Percentiles rank a stretch among this genome's conserved stretches.
These are phyloP conservation scores for Pyrrhia umbra DNA, from an alignment of 2,888 invertebrate species.

Conservation along the genomic window DNA sequence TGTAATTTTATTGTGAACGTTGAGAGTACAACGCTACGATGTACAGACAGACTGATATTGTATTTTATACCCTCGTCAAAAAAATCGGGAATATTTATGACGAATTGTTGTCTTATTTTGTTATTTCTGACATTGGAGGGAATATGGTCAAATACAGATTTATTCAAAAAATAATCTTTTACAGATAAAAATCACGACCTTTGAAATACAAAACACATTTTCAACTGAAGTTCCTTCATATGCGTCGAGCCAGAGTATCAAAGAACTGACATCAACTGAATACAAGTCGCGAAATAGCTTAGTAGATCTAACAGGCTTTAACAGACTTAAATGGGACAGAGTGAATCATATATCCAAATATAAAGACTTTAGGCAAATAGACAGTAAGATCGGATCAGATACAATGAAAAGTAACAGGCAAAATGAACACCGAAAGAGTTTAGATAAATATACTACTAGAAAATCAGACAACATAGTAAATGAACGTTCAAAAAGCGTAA, in stretches of 20 bases:
- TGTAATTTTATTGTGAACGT: no score
- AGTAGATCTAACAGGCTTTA: slow-evolving; percentile 41
- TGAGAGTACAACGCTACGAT: no score
- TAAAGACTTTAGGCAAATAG: neutral
- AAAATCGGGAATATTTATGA: no score
- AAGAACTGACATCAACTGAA: neutral
- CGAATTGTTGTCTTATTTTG: no score
- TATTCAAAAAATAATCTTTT: neutral
- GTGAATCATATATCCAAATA: neutral
- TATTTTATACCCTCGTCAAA: no score
- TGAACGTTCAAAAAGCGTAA: neutral
- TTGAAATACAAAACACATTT: slow-evolving; percentile 1
- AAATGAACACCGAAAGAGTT: neutral
- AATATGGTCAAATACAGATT: neutral
- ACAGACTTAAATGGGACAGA: slow-evolving; percentile 12
- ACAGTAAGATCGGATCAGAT: neutral
- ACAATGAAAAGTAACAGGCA: neutral
- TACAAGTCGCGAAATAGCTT: slow-evolving; percentile 33
- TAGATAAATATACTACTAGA: neutral
- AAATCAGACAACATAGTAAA: neutral
- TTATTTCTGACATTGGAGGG: no score
- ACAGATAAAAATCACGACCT: slow-evolving; percentile 6
- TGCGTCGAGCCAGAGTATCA: slow-evolving; percentile 10
- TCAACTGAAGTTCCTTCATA: neutral
- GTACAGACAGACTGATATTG: no score